Evolutionary conservation across 1,140 invertebrate species (phyloP).

Genomic region (Bombus impatiens): DNA sequence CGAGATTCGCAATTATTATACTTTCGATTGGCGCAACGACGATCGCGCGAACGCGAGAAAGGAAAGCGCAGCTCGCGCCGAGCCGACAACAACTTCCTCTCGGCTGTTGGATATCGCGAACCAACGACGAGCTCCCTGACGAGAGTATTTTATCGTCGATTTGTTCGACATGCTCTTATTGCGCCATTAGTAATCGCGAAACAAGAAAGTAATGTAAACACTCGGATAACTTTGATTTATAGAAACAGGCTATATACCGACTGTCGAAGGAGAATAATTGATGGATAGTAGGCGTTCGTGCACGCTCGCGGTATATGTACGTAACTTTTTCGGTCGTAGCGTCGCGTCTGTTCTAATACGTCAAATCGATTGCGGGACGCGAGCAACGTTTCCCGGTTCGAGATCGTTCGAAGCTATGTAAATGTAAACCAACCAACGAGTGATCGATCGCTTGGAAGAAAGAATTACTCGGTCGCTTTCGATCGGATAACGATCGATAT

Average conservation of each 20-base stretch:
- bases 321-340: not conserved
- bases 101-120: conserved; percentile 43
- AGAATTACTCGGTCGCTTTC: not conserved
- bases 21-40: not conserved
- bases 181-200: conserved; percentile 76
- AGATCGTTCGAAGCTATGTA: not conserved
- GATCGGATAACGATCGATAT: not conserved
- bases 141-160: conserved; percentile 48
- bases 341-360: not conserved
- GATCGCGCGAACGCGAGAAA: not conserved
- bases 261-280: conserved; percentile 72
- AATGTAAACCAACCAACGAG: not conserved
- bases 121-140: conserved; percentile 35
- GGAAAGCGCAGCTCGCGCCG: not conserved
- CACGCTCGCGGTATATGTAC: not conserved
- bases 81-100: not conserved
- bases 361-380: not conserved
- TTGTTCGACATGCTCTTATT: conserved; percentile 71
- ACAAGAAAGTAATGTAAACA: conserved; percentile 79
- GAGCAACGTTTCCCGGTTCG: not conserved
- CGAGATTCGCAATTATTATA: not conserved
- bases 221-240: conserved; percentile 77
- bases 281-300: conserved; percentile 59
- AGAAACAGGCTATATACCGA: conserved; percentile 51
- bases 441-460: not conserved